A percentile compares a stretch with the other conserved stretches of the same genome.
phyloP scores from a whole-genome alignment of 2,113 vertebrate genomes.

The Cololabis saira region DNA sequence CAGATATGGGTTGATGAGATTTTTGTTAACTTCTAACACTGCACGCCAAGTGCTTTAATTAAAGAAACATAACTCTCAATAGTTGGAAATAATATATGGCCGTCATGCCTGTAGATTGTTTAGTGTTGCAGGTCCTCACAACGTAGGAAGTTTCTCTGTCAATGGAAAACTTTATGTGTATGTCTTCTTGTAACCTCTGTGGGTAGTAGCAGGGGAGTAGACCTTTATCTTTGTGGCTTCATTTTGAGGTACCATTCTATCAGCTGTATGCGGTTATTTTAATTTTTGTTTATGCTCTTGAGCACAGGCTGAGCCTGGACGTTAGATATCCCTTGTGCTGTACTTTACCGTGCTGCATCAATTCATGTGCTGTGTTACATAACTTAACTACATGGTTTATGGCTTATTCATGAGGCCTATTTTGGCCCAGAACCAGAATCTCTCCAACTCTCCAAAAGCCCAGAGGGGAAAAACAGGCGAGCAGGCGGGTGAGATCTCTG shows the following conservation, averaged over 20 bases:
- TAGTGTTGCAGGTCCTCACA: too few species aligned
- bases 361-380: constrained; percentile 63
- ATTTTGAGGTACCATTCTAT: constrained; percentile 3
- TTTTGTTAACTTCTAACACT: too few species aligned
- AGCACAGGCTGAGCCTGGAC: constrained; percentile 25
- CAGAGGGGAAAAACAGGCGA: constrained; percentile 36
- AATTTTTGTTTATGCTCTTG: constrained; percentile 44
- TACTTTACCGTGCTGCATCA: constrained; percentile 48
- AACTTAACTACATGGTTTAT: constrained; percentile 66
- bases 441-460: constrained; percentile 53
- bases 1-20: too few species aligned
- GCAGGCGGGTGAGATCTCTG: constrained; percentile 46
- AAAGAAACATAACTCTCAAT: too few species aligned
- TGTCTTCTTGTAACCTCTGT: neutral
- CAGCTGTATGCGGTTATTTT: neutral
- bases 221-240: constrained; percentile 3
- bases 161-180: neutral
- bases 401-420: constrained; percentile 73
- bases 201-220: neutral
- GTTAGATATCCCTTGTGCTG: constrained; percentile 43
- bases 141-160: neutral
- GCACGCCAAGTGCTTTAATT: too few species aligned
- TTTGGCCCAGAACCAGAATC: constrained; percentile 66
- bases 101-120: too few species aligned
- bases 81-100: too few species aligned